A percentile compares a stretch with the other conserved stretches of the same genome.
phyloP scores from a whole-genome alignment of 2,888 invertebrate genomes.

The Apodemia duryi region DNA sequence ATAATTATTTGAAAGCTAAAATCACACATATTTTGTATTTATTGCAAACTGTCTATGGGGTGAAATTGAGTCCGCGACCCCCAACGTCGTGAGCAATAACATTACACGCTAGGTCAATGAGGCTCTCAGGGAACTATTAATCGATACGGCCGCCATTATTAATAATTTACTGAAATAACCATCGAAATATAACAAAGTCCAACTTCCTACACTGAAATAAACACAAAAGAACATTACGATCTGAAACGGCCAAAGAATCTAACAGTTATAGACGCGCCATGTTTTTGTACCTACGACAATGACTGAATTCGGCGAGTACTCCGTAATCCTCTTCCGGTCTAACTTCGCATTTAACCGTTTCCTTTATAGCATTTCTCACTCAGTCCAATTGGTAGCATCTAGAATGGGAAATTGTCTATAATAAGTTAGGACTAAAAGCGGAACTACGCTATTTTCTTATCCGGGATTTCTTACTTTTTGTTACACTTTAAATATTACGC shows the following conservation, averaged over 20 bases:
- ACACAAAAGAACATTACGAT: constrained; percentile 55
- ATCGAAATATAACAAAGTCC: constrained; percentile 16
- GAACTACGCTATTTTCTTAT: constrained; percentile 52
- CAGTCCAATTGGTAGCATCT: constrained; percentile 58
- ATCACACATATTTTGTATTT: constrained; percentile 7
- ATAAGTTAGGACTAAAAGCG: constrained; percentile 58
- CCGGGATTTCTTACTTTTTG: constrained; percentile 46
- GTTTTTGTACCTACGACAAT: constrained; percentile 43
- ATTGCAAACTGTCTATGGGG: background rate
- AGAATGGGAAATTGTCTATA: constrained; percentile 61
- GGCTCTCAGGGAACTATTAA: constrained; percentile 7
- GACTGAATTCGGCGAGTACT: constrained; percentile 36
- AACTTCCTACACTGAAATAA: constrained; percentile 24
- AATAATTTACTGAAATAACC: constrained; percentile 16
- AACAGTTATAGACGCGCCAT: constrained; percentile 37
- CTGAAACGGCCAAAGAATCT: constrained; percentile 50
- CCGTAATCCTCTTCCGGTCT: constrained; percentile 44
- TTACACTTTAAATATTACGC: constrained; percentile 49
- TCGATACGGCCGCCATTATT: constrained; percentile 8
- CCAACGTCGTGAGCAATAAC: constrained; percentile 10
- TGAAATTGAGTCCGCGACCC: constrained; percentile 8
- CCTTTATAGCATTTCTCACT: constrained; percentile 66
- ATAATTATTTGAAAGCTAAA: background rate
- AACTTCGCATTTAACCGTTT: constrained; percentile 55
- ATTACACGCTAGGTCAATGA: constrained; percentile 12